Conservation (phyloP, 2,888 invertebrate genomes). For the Epinotia brunnichana region DNA sequence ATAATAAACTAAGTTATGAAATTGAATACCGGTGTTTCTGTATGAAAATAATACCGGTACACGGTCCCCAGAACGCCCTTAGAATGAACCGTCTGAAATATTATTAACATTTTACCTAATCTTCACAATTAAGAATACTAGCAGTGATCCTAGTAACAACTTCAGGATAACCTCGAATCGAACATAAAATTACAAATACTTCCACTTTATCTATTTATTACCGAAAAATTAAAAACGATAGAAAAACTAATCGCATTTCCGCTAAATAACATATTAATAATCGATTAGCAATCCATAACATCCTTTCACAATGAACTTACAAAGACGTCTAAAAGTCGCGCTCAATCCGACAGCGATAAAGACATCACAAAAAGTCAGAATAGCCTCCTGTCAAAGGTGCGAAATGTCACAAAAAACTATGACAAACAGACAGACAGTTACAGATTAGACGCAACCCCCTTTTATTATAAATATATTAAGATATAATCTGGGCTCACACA, state of each 20-base stretch:
- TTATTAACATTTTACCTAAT: no score
- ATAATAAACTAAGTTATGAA: no score
- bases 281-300: constrained; percentile 36
- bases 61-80: no score
- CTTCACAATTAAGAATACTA: no score
- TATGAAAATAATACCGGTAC: no score
- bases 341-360: constrained; percentile 41
- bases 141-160: no score
- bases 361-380: constrained; percentile 50
- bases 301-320: constrained; percentile 1
- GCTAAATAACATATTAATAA: constrained; percentile 19
- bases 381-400: constrained; percentile 72
- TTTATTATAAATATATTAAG: constrained; percentile 80
- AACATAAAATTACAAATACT: no score
- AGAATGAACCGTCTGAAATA: no score
- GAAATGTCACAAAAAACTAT: constrained; percentile 65
- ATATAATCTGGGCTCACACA: constrained; percentile 70
- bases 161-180: no score
- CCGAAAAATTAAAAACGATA: not conserved
- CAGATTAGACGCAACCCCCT: constrained; percentile 77
- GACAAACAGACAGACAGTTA: constrained; percentile 72
- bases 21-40: no score
- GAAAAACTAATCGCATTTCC: not conserved
- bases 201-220: not conserved
- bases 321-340: constrained; percentile 32